Evolutionary conservation across 2,797 vertebrate species (phyloP).

Genomic region (Mormyrus proboscirostris): DNA sequence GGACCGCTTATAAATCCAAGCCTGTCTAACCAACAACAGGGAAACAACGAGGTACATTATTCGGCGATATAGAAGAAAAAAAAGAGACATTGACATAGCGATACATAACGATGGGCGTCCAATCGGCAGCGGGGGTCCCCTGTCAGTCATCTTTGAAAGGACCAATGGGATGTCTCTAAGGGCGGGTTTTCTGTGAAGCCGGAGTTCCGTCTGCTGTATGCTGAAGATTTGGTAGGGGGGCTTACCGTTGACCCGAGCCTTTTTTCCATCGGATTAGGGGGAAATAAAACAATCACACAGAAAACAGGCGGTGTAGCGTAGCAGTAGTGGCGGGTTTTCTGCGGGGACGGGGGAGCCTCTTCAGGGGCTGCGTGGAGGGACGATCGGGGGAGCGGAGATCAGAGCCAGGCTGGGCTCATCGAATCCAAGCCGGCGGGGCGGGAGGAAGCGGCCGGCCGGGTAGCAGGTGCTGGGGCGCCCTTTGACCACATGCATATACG

Average conservation of each 20-base stretch:
- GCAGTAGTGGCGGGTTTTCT: constrained; percentile 25
- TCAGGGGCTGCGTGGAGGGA: constrained; percentile 53
- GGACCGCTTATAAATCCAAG: constrained; percentile 41
- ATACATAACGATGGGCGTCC: constrained; percentile 24
- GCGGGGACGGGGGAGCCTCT: constrained; percentile 42
- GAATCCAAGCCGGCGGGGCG: constrained; percentile 38
- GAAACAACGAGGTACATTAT: constrained; percentile 51
- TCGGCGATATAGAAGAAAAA: constrained; percentile 18
- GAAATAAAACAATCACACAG: constrained; percentile 20
- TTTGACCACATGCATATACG: background rate
- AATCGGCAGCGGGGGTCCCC: constrained; percentile 32
- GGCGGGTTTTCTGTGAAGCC: constrained; percentile 47
- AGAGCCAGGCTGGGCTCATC: constrained; percentile 45
- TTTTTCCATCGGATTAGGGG: constrained; percentile 38
- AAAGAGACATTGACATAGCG: constrained; percentile 31
- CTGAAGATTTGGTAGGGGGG: constrained; percentile 40
- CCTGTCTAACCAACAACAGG: constrained; percentile 33
- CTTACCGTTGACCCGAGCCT: constrained; percentile 49
- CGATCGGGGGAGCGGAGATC: constrained; percentile 41
- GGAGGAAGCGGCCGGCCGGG: background rate
- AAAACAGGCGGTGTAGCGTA: constrained; percentile 23
- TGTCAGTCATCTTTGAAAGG: constrained; percentile 44
- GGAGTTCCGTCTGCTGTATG: constrained; percentile 59
- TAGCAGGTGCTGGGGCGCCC: background rate
- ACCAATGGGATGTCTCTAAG: constrained; percentile 13